Evolutionary conservation across 2,113 vertebrate genomes (phyloP).

Genomic region (Pseudonaja textilis): DNA sequence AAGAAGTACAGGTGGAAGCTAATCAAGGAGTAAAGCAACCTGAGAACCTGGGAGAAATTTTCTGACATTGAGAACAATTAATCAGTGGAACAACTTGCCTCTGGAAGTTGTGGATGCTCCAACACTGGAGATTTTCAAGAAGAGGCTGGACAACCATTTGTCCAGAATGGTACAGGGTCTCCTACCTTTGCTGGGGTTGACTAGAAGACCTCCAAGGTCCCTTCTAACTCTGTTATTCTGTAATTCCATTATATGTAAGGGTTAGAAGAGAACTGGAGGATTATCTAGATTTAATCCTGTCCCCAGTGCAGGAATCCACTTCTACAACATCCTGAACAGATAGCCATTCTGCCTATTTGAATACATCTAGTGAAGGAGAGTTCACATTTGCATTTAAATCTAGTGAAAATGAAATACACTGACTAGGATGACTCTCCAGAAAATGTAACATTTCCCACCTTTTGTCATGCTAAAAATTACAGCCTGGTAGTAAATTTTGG

Average conservation of each 20-base stretch:
- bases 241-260: neutral
- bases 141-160: neutral
- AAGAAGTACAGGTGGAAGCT: too few species aligned
- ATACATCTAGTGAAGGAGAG: neutral
- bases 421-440: neutral
- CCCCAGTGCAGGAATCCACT: neutral
- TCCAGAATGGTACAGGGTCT: neutral
- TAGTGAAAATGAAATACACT: neutral
- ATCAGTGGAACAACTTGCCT: neutral
- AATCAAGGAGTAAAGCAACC: too few species aligned
- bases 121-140: neutral
- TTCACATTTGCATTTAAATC: neutral
- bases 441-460: neutral
- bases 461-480: neutral
- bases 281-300: neutral
- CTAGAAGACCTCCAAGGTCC: neutral
- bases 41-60: neutral
- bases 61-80: neutral
- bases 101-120: neutral
- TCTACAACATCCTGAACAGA: neutral
- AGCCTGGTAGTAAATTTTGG: neutral
- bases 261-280: neutral
- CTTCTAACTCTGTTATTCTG: neutral
- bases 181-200: neutral
- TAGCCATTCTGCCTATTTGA: neutral